These are phyloP conservation scores for Carassius auratus DNA, from an alignment of 2,113 vertebrate genomes.

Conservation along the genomic window DNA sequence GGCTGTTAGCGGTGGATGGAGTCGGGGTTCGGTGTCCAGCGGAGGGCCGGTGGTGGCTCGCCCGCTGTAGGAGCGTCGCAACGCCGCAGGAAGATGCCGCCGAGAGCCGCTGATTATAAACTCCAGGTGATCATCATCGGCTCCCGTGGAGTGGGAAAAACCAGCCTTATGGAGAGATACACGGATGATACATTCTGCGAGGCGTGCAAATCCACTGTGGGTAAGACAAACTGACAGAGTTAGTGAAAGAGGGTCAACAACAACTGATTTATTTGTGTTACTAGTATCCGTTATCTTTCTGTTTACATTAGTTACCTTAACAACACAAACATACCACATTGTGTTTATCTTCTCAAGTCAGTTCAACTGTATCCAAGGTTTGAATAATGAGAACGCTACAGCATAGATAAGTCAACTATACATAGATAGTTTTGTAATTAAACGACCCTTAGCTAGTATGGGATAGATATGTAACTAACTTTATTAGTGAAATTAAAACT, in stretches of 20 bases:
- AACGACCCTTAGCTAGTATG: not conserved
- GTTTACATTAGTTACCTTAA: too few species aligned
- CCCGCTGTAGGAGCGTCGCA: slow-evolving; percentile 84
- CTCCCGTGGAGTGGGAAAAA: slow-evolving; percentile 95
- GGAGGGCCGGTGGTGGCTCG: slow-evolving; percentile 81
- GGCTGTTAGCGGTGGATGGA: slow-evolving; percentile 73
- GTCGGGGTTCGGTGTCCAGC: slow-evolving; percentile 76
- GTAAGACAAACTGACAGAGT: slow-evolving; percentile 75
- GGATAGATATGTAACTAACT: not conserved
- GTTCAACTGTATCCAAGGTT: not conserved
- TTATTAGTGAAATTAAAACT: too few species aligned
- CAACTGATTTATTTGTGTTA: not conserved
- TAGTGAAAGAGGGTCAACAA: not conserved
- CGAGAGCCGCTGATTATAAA: slow-evolving; percentile 94
- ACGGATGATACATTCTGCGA: slow-evolving; percentile 98
- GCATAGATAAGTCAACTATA: not conserved
- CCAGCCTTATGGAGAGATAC: slow-evolving; percentile 97
- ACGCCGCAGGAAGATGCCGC: slow-evolving; percentile 93
- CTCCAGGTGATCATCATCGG: slow-evolving; percentile 98
- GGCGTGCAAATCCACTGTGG: slow-evolving; percentile 99
- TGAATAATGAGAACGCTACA: not conserved
- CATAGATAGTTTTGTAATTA: not conserved
- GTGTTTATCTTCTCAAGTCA: not conserved
- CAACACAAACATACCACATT: not conserved
- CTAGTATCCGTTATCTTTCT: not conserved